These are phyloP conservation scores for Marronus borbonicus DNA, from an alignment of 2,888 invertebrate genomes.

Conservation along the genomic window DNA sequence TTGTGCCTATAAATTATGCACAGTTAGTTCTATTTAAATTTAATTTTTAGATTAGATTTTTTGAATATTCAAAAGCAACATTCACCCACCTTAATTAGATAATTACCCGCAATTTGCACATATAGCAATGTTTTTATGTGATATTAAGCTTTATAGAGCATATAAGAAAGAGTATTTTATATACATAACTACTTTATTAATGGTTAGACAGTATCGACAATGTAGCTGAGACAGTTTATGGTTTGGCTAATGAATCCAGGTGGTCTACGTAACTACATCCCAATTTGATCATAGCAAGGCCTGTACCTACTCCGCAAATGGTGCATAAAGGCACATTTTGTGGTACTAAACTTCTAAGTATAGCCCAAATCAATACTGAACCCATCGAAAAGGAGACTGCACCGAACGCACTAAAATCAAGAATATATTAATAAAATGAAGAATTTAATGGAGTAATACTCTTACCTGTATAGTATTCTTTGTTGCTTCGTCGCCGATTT, in stretches of 20 bases:
- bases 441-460: constrained; percentile 7
- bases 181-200: constrained; percentile 51
- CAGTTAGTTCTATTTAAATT: too few relatives aligned
- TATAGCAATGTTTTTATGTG: too few relatives aligned
- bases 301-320: constrained; percentile 80
- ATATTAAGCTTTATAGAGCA: too few relatives aligned
- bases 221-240: constrained; percentile 9
- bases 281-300: constrained; percentile 74
- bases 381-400: constrained; percentile 91
- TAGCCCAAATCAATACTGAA: constrained; percentile 91
- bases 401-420: constrained; percentile 74
- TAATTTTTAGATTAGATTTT: too few relatives aligned
- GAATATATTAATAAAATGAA: not conserved
- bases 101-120: too few relatives aligned
- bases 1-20: too few relatives aligned
- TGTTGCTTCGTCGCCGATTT: constrained; percentile 74
- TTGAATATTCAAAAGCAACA: too few relatives aligned
- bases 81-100: too few relatives aligned
- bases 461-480: constrained; percentile 79
- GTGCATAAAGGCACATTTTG: constrained; percentile 79
- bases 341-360: constrained; percentile 85
- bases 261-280: constrained; percentile 66
- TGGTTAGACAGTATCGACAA: constrained; percentile 26
- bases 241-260: constrained; percentile 63
- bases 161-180: not conserved